Evolutionary conservation across 2,797 vertebrate species (phyloP).

Genomic region (Sebastes matsubarae): DNA sequence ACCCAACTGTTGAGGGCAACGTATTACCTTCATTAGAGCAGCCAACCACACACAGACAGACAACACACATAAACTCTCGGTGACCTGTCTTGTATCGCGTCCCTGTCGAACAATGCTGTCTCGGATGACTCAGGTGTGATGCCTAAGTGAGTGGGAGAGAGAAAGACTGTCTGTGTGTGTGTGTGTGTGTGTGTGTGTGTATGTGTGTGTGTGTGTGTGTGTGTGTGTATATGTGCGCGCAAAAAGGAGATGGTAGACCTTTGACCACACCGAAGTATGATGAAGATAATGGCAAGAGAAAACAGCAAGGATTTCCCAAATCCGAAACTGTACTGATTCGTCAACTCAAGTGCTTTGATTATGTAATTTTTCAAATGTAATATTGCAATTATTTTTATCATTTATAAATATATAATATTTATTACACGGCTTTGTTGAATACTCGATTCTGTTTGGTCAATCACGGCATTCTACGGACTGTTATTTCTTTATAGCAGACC

Average conservation of each 20-base stretch:
- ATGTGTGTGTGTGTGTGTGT: too few relatives aligned
- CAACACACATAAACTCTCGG: constrained; percentile 57
- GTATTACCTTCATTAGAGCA: constrained; percentile 38
- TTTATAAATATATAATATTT: background rate
- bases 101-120: constrained; percentile 59
- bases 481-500: too few relatives aligned
- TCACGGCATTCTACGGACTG: too few relatives aligned
- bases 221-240: too few relatives aligned
- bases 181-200: too few relatives aligned
- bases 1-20: constrained; percentile 17
- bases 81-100: constrained; percentile 47
- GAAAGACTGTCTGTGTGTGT: background rate
- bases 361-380: background rate
- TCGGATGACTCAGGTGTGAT: constrained; percentile 64
- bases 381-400: background rate
- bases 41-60: constrained; percentile 51
- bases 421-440: too few relatives aligned
- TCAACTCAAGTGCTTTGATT: background rate
- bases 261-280: background rate
- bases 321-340: background rate
- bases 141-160: constrained; percentile 1
- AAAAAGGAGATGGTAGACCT: too few relatives aligned
- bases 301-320: background rate
- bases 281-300: background rate
- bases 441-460: too few relatives aligned